Evolutionary conservation across 2,888 invertebrate species (phyloP).

Genomic region (Ormyrus pomaceus): DNA sequence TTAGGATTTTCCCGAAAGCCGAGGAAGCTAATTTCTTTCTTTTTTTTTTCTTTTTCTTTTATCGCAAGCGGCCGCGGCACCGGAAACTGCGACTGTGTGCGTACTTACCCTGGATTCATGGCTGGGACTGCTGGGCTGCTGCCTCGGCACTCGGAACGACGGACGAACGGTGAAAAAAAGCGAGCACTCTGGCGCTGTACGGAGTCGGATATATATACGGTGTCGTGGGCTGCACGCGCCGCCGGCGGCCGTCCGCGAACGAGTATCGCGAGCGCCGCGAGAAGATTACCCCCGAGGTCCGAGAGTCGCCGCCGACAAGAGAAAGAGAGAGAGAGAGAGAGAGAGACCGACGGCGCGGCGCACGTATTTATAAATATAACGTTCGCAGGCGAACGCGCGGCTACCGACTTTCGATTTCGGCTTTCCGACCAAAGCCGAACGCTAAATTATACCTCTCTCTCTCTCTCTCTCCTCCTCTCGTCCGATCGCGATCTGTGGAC

Average conservation of each 20-base stretch:
- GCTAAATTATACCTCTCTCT: too few species aligned
- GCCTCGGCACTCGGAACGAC: too few species aligned
- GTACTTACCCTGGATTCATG: constrained; percentile 42
- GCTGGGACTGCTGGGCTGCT: background rate
- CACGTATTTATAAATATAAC: constrained; percentile 38
- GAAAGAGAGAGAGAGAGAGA: too few species aligned
- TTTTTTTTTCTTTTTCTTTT: too few species aligned
- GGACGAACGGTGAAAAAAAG: too few species aligned
- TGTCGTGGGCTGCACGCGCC: constrained; percentile 6
- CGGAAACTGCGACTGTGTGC: background rate
- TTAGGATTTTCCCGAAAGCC: constrained; percentile 63
- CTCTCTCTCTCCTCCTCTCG: too few species aligned
- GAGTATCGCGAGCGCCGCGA: background rate
- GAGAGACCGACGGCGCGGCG: too few species aligned
- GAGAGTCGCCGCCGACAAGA: background rate
- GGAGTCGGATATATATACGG: background rate
- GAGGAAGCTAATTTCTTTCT: background rate
- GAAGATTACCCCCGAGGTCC: background rate
- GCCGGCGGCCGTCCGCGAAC: constrained; percentile 17
- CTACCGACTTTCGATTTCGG: background rate
- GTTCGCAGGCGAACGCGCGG: background rate
- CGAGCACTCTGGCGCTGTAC: too few species aligned
- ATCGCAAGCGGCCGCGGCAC: background rate
- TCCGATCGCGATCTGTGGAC: too few species aligned
- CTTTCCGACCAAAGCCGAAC: too few species aligned